Evolutionary conservation across 53 echinoderm and acorn worm species (phyloP), one percentile per base, ranked within the genome.

Genomic region (Holothuria scabra): DNA sequence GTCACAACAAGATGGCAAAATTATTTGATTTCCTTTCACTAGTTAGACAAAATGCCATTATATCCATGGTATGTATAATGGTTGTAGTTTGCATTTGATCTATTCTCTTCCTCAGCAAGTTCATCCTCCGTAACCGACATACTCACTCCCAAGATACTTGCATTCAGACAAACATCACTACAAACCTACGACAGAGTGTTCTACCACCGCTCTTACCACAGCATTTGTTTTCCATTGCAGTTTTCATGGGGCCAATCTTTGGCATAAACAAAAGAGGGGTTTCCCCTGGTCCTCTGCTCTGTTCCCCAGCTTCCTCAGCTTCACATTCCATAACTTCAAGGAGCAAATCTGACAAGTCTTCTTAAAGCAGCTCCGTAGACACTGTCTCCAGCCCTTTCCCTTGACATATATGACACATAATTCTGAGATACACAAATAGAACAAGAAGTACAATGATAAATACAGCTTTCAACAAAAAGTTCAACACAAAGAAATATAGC

Each of bases 151-250:
- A 35, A 35, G 35, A 35, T 6, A 35, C 6, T 35, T 35, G 35
- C 35, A 6, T 35, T 35, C 6, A 35, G 35, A 35, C 35, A 35
- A 35, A 35, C 6, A 35, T 35, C 35, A 35, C 6, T 35, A 35
- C 3, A 35, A 35, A 6, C 35, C 35, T 35, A 3, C 35, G 35
- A 35, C 6, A 35, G 35, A 35, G 35, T 35, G n/a, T 5, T 60
- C 60, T 60, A 60, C 60, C 60, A 28, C 8, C 67, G 3, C 24
- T 31, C 28, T 67, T 26, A 28, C 67, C 32, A 67, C 67, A 67
- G 67, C 67, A 67, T 67, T 67, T 67, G 67, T 67, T 67, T 31
- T 67, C 67, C 28, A 67, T 5, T 28, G 28, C 67, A 67, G 67
- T 67, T 26, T 6, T 6, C 67, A 67, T 67, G 24, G 67, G 67